These are phyloP conservation scores for Zonitis immaculata DNA, from an alignment of 2,888 invertebrate species.

Conservation along the genomic window DNA sequence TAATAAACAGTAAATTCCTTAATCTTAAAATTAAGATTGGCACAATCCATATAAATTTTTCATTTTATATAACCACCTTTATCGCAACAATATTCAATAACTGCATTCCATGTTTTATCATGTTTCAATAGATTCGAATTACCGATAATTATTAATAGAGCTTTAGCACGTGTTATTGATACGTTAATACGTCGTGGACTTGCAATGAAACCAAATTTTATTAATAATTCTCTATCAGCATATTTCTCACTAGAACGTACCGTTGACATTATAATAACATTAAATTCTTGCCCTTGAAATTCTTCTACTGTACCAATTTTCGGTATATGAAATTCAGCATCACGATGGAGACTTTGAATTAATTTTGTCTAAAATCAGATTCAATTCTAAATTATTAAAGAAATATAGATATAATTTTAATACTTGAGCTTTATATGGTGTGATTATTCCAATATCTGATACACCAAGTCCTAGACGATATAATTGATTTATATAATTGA, in stretches of 20 bases:
- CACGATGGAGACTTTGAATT: constrained; percentile 54
- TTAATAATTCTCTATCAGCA: constrained; percentile 48
- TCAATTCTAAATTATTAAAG: constrained; percentile 19
- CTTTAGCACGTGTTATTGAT: constrained; percentile 78
- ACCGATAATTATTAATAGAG: constrained; percentile 75
- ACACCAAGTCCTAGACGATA: constrained; percentile 60
- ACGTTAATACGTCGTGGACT: constrained; percentile 83
- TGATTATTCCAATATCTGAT: constrained; percentile 82
- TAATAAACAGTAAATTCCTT: no score
- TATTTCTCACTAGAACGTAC: constrained; percentile 53
- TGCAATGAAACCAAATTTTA: constrained; percentile 67
- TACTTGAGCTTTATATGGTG: constrained; percentile 91
- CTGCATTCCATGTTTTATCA: constrained; percentile 65
- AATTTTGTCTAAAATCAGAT: constrained; percentile 55
- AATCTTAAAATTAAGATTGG: no score
- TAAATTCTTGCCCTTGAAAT: constrained; percentile 78
- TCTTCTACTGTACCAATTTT: constrained; percentile 81
- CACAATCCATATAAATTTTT: no score
- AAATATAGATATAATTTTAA: no score
- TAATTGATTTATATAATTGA: constrained; percentile 61
- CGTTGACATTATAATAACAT: constrained; percentile 69
- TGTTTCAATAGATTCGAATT: constrained; percentile 67
- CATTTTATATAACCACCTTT: constrained; percentile 56
- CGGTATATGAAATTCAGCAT: constrained; percentile 53
- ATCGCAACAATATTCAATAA: constrained; percentile 59